Conservation (phyloP, 2,113 vertebrate genomes). For the Solenodon paradoxus region DNA sequence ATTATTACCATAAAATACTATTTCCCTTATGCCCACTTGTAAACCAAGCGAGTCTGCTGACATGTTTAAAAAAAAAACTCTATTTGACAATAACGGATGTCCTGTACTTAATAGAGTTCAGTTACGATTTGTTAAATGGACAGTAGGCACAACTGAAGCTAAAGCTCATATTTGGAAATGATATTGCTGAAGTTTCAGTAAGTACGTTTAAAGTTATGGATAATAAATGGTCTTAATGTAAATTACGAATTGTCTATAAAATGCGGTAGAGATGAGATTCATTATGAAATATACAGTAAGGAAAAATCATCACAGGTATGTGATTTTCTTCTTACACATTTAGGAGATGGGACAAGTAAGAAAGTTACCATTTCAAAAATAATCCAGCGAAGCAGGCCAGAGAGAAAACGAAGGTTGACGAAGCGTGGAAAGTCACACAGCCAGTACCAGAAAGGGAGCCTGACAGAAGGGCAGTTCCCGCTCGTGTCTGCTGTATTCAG, state of each 20-base stretch:
- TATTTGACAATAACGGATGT: neutral
- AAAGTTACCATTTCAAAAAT: neutral
- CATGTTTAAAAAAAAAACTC: conserved; percentile 29
- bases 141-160: neutral
- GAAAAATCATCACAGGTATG: neutral
- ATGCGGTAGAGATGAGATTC: neutral
- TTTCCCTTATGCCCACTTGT: neutral
- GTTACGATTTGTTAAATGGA: conserved; percentile 29
- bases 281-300: neutral
- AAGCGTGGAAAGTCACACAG: neutral
- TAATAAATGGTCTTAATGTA: neutral
- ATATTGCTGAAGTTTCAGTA: neutral
- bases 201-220: neutral
- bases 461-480: neutral
- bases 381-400: neutral
- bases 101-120: neutral
- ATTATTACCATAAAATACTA: neutral
- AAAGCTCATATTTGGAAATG: neutral
- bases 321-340: conserved; percentile 4
- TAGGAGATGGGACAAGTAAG: neutral
- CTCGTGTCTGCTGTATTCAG: neutral
- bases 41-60: neutral
- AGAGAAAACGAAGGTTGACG: neutral
- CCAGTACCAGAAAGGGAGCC: neutral
- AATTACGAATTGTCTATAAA: neutral